A percentile compares a stretch with the other conserved stretches of the same genome.
These are phyloP conservation scores for Hepsetus odoe DNA, from an alignment of 2,113 vertebrate species.

Conservation along the genomic window DNA sequence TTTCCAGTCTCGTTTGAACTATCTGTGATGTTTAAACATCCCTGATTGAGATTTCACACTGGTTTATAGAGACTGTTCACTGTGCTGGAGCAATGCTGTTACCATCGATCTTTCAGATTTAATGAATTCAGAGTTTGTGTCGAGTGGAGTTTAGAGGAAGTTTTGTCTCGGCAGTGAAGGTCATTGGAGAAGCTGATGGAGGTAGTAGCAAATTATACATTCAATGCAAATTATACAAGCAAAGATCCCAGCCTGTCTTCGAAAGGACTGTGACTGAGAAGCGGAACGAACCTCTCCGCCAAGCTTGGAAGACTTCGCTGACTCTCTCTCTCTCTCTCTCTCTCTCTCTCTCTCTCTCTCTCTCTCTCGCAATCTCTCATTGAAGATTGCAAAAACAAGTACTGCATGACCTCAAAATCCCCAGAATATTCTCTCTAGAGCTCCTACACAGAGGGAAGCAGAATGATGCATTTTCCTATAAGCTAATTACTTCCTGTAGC, in stretches of 20 bases:
- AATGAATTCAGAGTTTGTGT: constrained; percentile 36
- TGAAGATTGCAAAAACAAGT: background rate
- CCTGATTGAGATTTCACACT: background rate
- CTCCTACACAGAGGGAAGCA: background rate
- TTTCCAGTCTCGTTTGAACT: background rate
- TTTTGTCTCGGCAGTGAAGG: constrained; percentile 44
- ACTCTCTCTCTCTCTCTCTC: background rate
- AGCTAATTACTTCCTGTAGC: background rate
- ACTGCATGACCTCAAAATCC: background rate
- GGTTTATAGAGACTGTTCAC: background rate
- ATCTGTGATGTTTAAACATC: constrained; percentile 3
- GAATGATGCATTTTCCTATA: background rate
- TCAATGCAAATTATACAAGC: constrained; percentile 18
- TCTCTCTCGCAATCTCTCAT: background rate
- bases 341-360: background rate
- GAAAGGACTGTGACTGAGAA: background rate
- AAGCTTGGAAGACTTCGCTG: background rate
- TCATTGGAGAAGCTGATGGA: constrained; percentile 30
- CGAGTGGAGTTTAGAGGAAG: constrained; percentile 26
- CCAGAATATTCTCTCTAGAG: constrained; percentile 1
- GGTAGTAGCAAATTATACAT: constrained; percentile 21
- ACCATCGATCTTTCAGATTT: background rate
- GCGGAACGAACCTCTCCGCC: background rate
- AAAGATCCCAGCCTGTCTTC: background rate
- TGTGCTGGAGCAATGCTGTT: background rate